Base-by-base conservation (phyloP, 2,797 vertebrate species). In the Amblyopsis hoosieri region DNA sequence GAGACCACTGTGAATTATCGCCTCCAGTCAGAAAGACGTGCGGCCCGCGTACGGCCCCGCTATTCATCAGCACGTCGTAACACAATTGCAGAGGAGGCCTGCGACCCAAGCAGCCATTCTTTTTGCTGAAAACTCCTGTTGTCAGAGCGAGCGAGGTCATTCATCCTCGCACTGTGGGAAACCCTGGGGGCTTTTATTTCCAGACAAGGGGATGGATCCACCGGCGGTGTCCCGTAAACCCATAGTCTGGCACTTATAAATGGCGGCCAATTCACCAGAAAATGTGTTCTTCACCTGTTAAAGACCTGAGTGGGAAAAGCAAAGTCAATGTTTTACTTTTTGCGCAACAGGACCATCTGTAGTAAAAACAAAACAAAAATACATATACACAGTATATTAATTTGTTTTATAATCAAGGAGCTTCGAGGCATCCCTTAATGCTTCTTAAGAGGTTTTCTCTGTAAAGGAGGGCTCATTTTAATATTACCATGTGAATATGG, bases 51-150 rank as follows among this genome's bases (percentile, higher is more conserved):
- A 62, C 7, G 33, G 80, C 81, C 6, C 76, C 56, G 66, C 75
- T 81, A 90, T 92, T 89, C 78, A 90, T 92, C 91, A 91, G 76
- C 62, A 56, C 85, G 71, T 79, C 81, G 80, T 83, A 86, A 89
- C 76, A 87, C 82, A 85, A 87, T 85, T 80, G 84, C 76, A 71
- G 67, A 81, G 78, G 60, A 67, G 55, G 79, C 63, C 77, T 70
- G 56, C 69, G 77, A 86, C 78, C 77, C 82, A 75, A 81, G 69
- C 10, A 48, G 59, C 77, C 75, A 87, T 88, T 90, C 87, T 37
- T 37, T 91, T 87, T 90, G 76, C 71, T 50, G 0, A 66, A 82
- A 85, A 75, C 74, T 84, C 69, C 54, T 51, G 66, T 76, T 85
- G 85, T 85, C 80, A 81, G 70, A 57, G 66, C 76, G 8, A 73